Evolutionary conservation across 2,888 invertebrate species (phyloP), one percentile per base, ranked within the genome.

Genomic region (Caenorhabditis sp.): DNA sequence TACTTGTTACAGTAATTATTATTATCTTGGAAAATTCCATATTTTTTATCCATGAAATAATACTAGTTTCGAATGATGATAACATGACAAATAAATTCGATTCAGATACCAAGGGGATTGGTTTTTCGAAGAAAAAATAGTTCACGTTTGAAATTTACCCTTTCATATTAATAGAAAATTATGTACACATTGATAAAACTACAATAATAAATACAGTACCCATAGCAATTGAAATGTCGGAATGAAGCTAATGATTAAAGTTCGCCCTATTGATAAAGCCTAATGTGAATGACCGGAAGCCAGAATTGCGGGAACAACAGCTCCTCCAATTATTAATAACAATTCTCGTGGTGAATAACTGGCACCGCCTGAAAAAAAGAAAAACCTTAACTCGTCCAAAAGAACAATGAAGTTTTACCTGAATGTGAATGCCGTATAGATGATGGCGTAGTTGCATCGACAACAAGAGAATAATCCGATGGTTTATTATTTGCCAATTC

Each of bases 261-360:
- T 17, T 43, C 43, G 43, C 43, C 43, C 53, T n/a, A n/a, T n/a
- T n/a, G n/a, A n/a, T n/a, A n/a, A n/a, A n/a, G n/a, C n/a, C n/a
- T 74, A 93, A 90, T 95, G 95, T 82, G 93, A 92, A 89, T 97
- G 97, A 2, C 95, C 94, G 83, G 95, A 91, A 0, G 96, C 93
- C n/a, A 99, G 91, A 27, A 97, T 88, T 0, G 95, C 91, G 0
- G 99, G 99, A 70, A 94, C 89, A 64, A 97, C 88, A 0, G 95
- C 93, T 0, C 97, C 99, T 25, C 93, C 88, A 1, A 97, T 93
- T 70, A 99, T 90, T 57, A 93, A 92, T 0, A 93, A 83, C 66
- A 97, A 90, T 89, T 99, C 97, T 72, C 91, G 91, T 68, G 92
- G 91, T 69, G 91, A 92, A 57, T 97, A 91, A 0, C 92, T 92